Percentiles rank a stretch among this genome's conserved stretches.
These are phyloP conservation scores for Globodera ellingtonae DNA, from an alignment of 1,140 invertebrate species.

Conservation along the genomic window DNA sequence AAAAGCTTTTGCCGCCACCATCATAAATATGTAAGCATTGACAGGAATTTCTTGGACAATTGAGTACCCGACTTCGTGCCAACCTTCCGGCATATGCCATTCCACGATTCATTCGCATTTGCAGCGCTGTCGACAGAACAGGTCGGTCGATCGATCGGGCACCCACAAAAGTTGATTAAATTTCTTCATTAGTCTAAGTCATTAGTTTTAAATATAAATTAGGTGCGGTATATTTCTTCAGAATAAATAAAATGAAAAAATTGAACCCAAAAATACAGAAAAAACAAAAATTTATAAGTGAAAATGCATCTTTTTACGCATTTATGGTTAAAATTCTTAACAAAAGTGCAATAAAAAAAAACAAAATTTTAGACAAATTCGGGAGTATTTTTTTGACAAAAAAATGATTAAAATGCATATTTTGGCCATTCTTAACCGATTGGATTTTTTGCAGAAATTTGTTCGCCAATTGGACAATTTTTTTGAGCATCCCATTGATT, in stretches of 20 bases:
- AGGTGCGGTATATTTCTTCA: too few species aligned
- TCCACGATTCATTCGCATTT: conserved; percentile 59
- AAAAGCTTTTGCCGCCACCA: too few species aligned
- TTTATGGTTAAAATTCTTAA: neutral
- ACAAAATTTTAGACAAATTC: neutral
- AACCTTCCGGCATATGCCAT: conserved; percentile 58
- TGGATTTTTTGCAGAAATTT: neutral
- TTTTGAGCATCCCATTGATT: conserved; percentile 4
- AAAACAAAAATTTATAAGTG: neutral
- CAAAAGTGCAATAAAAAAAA: neutral
- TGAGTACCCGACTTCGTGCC: conserved; percentile 28
- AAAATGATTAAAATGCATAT: too few species aligned
- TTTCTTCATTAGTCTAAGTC: neutral
- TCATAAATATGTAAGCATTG: too few species aligned
- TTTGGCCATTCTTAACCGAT: too few species aligned
- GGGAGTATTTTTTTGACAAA: too few species aligned
- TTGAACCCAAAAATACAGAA: neutral
- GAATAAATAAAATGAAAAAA: conserved; percentile 7
- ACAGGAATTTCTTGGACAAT: conserved; percentile 37
- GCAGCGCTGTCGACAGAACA: conserved; percentile 57
- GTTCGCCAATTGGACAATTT: neutral
- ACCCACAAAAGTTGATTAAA: neutral
- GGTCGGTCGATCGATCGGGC: conserved; percentile 23
- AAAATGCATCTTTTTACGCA: neutral
- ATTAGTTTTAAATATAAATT: too few species aligned